Evolutionary conservation across 2,113 vertebrate genomes (phyloP).

Genomic region (Mesoclemmys tuberculata): DNA sequence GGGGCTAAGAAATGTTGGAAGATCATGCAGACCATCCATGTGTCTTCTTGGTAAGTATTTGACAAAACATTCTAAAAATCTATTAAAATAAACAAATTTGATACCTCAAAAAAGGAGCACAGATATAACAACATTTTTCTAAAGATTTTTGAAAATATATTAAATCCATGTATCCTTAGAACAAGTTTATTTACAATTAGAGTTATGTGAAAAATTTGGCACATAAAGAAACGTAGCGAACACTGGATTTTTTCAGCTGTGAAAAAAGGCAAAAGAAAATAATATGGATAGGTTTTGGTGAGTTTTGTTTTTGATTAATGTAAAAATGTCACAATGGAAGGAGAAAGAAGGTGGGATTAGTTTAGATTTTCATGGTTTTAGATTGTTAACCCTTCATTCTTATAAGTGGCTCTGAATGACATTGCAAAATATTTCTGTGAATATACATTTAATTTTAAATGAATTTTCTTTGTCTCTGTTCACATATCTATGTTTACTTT

Average conservation of each 20-base stretch:
- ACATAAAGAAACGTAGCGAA: not conserved
- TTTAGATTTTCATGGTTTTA: not conserved
- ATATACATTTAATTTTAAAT: not conserved
- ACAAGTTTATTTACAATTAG: not conserved
- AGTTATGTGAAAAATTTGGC: not conserved
- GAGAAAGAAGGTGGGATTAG: rapidly evolving
- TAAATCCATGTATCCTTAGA: not conserved
- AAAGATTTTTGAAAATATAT: rapidly evolving
- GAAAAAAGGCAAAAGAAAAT: not conserved
- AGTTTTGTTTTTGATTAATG: not conserved
- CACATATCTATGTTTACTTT: not conserved
- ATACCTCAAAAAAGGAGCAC: not conserved
- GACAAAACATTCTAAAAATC: slow-evolving; percentile 20
- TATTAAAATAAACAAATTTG: not conserved
- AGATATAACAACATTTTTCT: not conserved
- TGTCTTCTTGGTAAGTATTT: not conserved
- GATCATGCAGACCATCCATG: not conserved
- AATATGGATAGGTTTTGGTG: not conserved
- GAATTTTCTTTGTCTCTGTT: not conserved
- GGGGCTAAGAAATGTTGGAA: not conserved
- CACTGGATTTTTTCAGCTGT: not conserved
- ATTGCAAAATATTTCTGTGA: not conserved
- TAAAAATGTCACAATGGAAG: not conserved
- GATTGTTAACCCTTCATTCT: not conserved
- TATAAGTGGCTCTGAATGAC: not conserved